Percentiles rank a stretch among this genome's conserved stretches.
These are phyloP conservation scores for Bubo bubo DNA, from an alignment of 2,113 vertebrate species.

Conservation along the genomic window DNA sequence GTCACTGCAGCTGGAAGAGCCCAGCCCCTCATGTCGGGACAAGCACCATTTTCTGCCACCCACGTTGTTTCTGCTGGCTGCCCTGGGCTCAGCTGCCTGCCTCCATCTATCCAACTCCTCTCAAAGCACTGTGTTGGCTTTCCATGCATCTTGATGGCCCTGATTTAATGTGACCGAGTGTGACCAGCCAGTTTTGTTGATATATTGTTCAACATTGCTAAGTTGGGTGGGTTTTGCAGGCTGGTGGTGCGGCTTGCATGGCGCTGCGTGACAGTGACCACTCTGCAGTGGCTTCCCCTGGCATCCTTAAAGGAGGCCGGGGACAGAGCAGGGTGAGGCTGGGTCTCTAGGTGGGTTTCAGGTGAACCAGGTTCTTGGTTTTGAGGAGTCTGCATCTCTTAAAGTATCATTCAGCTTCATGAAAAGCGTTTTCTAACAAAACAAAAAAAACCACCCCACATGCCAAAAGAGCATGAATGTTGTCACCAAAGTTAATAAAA, in stretches of 20 bases:
- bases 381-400: not conserved
- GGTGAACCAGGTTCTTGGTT: not conserved
- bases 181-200: not conserved
- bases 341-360: not conserved
- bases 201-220: rapidly evolving
- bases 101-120: not conserved
- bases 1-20: not conserved
- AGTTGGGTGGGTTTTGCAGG: not conserved
- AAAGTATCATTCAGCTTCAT: not conserved
- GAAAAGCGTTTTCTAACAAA: not conserved
- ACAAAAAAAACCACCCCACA: not conserved
- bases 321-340: not conserved
- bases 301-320: rapidly evolving
- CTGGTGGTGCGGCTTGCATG: rapidly evolving
- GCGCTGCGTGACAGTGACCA: not conserved
- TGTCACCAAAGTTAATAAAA: constrained; percentile 61
- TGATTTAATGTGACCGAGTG: not conserved
- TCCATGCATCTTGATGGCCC: rapidly evolving
- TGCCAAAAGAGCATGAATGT: not conserved
- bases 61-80: not conserved
- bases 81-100: not conserved
- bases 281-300: rapidly evolving
- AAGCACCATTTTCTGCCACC: not conserved
- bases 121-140: not conserved
- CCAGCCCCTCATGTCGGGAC: rapidly evolving